Evolutionary conservation across 2,113 vertebrate genomes (phyloP), one percentile per base, ranked within the genome.

Genomic region (Poeciliopsis prolifica): DNA sequence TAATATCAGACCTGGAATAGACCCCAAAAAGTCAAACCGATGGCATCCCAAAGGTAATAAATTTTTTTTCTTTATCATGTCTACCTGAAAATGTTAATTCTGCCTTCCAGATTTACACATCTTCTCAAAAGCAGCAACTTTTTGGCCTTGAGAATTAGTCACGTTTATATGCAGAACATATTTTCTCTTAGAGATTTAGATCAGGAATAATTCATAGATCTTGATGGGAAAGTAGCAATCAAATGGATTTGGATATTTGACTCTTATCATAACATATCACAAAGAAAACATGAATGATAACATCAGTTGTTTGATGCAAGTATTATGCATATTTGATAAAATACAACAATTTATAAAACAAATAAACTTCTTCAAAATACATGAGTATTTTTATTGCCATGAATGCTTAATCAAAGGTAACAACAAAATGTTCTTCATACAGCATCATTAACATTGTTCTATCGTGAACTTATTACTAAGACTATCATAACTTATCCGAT

Each of bases 121-220:
- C 65, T 62, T 65, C 67, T 61, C 14, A 17, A 74, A 61, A 70
- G 64, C 7, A 40, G 58, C 26, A 40, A 62, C 33, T 65, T 69
- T 44, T 48, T 22, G 68, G 62, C 68, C 15, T 62, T 9, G 8
- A 82, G 65, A 63, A 62, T 58, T 30, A 66, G 15, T 30, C 28
- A 29, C 74, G 62, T 40, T 54, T 44, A 40, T 35, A 65, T 31
- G 51, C 22, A 5, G 61, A 51, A 80, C 67, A 70, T 64, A 75
- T 33, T 51, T 11, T 60, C 77, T 17, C 42, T 4, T 1, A 14
- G 0, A 79, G 15, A 28, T 22, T 12, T 17, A 29, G 68, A 13
- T 22, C 33, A 54, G 60, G 40, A 78, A 13, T 9, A 10, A 37
- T 8, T 65, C 8, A 60, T 9, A 30, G 29, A 63, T 24, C 15